Conservation (phyloP, 2,888 invertebrate genomes). For the Oxycera nigricornis region DNA sequence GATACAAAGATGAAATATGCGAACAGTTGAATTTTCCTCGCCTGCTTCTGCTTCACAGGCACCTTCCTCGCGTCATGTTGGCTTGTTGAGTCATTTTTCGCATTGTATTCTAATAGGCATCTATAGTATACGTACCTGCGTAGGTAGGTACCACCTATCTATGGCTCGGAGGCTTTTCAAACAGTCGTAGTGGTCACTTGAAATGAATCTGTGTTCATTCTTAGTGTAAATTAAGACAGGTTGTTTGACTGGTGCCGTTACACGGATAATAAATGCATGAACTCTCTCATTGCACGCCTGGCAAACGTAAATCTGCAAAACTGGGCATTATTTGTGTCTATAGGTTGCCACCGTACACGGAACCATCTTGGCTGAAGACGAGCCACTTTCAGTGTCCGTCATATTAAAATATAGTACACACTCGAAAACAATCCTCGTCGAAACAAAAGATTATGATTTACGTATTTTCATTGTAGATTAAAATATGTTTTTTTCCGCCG, state of each 20-base stretch:
- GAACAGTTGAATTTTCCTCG: background rate
- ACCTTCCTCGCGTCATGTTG: background rate
- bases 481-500: no score
- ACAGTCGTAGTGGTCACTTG: background rate
- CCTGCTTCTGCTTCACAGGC: background rate
- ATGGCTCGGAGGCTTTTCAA: background rate
- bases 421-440: no score
- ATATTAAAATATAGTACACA: no score
- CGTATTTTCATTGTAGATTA: no score
- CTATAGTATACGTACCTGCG: no score
- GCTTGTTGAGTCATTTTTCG: background rate
- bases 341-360: background rate
- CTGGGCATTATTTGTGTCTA: background rate
- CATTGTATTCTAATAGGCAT: constrained; percentile 1
- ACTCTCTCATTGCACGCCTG: background rate
- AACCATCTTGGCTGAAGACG: background rate
- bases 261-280: background rate
- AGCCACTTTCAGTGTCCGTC: background rate
- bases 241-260: background rate
- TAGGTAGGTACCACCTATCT: no score
- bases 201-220: no score
- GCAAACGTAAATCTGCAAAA: background rate
- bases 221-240: constrained; percentile 1
- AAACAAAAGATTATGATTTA: no score
- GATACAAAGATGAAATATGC: no score